Evolutionary conservation across 2,888 invertebrate species (phyloP).

Genomic region (Tortrix viridana): DNA sequence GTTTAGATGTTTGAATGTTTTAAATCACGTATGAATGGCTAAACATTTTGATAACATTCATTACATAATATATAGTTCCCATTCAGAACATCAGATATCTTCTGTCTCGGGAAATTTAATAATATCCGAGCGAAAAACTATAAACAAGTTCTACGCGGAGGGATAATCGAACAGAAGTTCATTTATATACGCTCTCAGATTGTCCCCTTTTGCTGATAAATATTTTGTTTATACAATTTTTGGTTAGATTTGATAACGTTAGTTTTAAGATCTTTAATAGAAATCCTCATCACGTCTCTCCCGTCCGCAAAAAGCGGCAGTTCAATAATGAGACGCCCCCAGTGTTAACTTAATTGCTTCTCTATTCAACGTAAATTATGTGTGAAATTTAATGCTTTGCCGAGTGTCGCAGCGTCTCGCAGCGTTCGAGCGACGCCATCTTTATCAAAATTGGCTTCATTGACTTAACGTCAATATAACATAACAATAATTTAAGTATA

Average conservation of each 20-base stretch:
- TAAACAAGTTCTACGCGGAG: too few relatives aligned
- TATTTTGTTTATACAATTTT: too few relatives aligned
- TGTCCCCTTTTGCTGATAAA: too few relatives aligned
- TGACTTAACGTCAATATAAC: background rate
- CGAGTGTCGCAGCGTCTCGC: constrained; percentile 2
- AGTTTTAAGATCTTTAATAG: background rate
- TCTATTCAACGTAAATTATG: constrained; percentile 34
- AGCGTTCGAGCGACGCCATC: constrained; percentile 13
- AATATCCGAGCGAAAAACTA: too few relatives aligned
- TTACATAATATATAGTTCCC: too few relatives aligned
- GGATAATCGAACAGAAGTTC: too few relatives aligned
- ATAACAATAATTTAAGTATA: background rate
- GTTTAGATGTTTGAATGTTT: too few relatives aligned
- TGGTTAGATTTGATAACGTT: background rate
- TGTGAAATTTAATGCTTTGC: constrained; percentile 37
- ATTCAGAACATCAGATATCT: too few relatives aligned
- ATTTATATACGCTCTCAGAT: too few relatives aligned
- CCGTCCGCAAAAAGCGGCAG: constrained; percentile 21
- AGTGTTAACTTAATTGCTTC: constrained; percentile 32
- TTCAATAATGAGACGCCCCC: constrained; percentile 26
- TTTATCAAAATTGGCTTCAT: background rate
- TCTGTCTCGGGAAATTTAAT: too few relatives aligned
- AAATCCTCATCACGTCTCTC: background rate
- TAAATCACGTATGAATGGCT: too few relatives aligned
- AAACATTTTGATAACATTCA: too few relatives aligned